Evolutionary conservation across 2,888 invertebrate species (phyloP), one percentile per base, ranked within the genome.

Genomic region (Taenaris catops): DNA sequence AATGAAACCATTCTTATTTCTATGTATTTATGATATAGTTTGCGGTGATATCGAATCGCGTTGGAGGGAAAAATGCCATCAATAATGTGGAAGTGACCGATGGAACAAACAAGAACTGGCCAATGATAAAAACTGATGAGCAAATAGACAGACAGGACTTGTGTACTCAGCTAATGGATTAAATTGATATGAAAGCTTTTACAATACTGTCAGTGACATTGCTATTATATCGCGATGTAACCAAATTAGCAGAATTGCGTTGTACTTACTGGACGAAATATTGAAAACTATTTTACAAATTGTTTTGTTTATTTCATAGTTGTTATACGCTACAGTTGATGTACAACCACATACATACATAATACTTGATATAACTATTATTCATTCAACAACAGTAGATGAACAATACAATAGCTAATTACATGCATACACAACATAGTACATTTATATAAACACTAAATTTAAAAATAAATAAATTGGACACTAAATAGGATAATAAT

Each of bases 141-240:
- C 76, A 86, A 86, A 86, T 86, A 84, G 69, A 81, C 70, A 72
- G 71, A 72, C 78, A 65, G 66, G 70, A 69, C 70, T 65, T 86
- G 86, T 86, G 81, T 84, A 76, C 83, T 73, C 76, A 72, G 73
- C 80, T 86, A 86, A 86, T 86, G 86, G 86, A 86, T 84, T 86
- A 83, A 84, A 84, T 84, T 83, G 86, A 86, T 86, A 86, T 76
- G 72, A 84, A 86, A 84, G 86, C 86, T 86, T 86, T 86, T 74
- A 83, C 74, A 81, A 71, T 80, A 69, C 75, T 76, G 72, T 69
- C 72, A 65, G 67, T 53, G 48, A 53, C 47, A 49, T 57, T 53
- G 58, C 55, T 64, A 70, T 74, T 71, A 72, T 76, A 75, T 73
- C 72, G 58, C 51, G 48, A 49, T 57, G 53, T 58, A 62, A 56